Base-by-base conservation (phyloP, 1,140 invertebrate genomes). In the Papilio polytes region DNA sequence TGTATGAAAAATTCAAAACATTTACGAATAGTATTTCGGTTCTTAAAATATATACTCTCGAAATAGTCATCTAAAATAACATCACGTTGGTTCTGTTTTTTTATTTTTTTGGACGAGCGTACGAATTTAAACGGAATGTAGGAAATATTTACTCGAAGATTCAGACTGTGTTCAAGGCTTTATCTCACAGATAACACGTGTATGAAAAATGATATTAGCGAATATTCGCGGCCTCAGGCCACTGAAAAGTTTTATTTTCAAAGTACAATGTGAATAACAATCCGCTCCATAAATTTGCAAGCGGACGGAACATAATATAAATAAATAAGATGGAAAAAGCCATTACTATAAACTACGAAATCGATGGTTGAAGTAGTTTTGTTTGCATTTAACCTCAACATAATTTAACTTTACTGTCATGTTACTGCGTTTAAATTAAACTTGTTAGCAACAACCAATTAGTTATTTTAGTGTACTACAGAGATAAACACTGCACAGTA, bases 1-100 rank as follows among this genome's bases (percentile, higher is more conserved):
- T 70, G 12, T 70, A 70, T 70, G 22, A 70, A 70, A 70, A 70
- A 70, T 70, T 70, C 63, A 70, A 70, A 70, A 70, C 63, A 70
- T 70, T 70, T 31, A 7, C 26, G 22, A 31, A 31, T 36, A 31
- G 63, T 70, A 70, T 70, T 36, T 36, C 63, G 63, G 13, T 31
- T 26, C 63, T 31, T 70, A 31, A 70, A 31, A 70, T 36, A 36
- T 70, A 70, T 70, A 15, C 59, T 66, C 59, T 70, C 26, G 63
- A 31, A 70, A 70, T 70, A 70, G 63, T 70, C 15, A 70, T 70
- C 63, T 70, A 6, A 70, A 70, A 70, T 66, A 70, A 70, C 63
- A 70, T 26, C 26, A 36, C 13, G 12, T 26, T 15, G 13, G 26
- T 70, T 70, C 26, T 31, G 26, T 63, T 26, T 31, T 66, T 70